Percentiles rank a stretch among this genome's conserved stretches.
Conservation (phyloP, 2,113 vertebrate genomes). For the Rhineura floridana region DNA sequence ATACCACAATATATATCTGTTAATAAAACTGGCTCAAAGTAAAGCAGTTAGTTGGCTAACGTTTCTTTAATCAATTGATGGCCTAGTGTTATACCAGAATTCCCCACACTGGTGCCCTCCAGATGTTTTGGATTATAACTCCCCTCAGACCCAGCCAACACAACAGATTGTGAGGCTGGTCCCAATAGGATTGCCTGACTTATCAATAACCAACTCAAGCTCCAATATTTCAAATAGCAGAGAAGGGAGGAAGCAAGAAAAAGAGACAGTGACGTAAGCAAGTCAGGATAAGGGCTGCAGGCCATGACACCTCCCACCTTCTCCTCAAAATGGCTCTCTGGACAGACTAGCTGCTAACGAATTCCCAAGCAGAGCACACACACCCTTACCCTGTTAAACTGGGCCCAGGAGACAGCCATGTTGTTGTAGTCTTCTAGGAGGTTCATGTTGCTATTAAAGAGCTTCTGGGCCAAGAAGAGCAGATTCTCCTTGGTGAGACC, state of each 20-base stretch:
- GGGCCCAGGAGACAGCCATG: constrained; percentile 97
- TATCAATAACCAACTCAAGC: background rate
- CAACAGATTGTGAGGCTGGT: too few relatives aligned
- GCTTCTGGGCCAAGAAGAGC: constrained; percentile 94
- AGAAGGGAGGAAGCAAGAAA: background rate
- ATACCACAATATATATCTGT: background rate
- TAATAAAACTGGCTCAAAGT: background rate
- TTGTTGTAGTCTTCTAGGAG: constrained; percentile 90
- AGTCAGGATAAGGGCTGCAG: background rate
- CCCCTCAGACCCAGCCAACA: too few relatives aligned
- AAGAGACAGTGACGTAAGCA: background rate
- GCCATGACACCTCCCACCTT: background rate
- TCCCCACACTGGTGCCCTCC: too few relatives aligned
- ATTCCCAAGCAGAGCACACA: too few relatives aligned
- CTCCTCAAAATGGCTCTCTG: background rate
- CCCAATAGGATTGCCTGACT: background rate
- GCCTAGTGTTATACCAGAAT: background rate
- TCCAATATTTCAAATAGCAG: background rate
- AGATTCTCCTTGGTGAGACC: constrained; percentile 94
- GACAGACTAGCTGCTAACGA: too few relatives aligned
- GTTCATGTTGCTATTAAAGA: constrained; percentile 89
- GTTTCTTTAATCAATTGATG: background rate
- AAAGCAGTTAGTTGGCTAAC: background rate
- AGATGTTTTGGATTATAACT: too few relatives aligned
- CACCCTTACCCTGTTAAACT: constrained; percentile 90